Evolutionary conservation across 2,797 vertebrate species (phyloP), one percentile per base, ranked within the genome.

Genomic region (Squalus acanthias): DNA sequence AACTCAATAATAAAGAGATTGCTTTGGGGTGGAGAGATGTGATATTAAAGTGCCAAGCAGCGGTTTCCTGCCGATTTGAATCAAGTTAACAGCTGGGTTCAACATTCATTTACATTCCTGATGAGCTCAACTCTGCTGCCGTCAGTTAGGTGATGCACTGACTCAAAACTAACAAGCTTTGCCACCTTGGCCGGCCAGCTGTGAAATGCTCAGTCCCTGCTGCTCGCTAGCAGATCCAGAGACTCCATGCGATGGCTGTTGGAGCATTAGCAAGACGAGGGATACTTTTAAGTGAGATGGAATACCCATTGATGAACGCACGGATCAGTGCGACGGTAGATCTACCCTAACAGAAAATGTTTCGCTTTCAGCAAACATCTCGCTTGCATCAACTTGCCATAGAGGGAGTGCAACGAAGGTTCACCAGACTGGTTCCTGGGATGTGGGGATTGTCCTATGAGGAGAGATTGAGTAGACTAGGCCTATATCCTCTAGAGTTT

Each of bases 81-180:
- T 92, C 57, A n/a, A 60, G 13, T 91, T 91, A 63, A n/a, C 88
- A 91, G 88, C 88, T 92, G 29, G 60, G 57, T 92, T 63, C 57
- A 91, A 29, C 33, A 63, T 91, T 63, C 57, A 91, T 29, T 60
- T 91, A 91, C 88, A 3, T 13, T 63, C 3, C 4, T 63, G 88
- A 63, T 33, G 29, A 63, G 53, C 33, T 33, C 15, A 53, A 91
- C 24, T 10, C 79, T 60, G 57, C 57, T 60, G 10, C 72, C n/a
- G 88, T 60, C 53, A 33, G 88, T 33, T 33, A 26, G 12, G 24
- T 63, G 88, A 91, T 33, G 13, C 26, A 29, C 0, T 57, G 53
- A 63, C 13, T 29, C 82, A 50, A 57, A 91, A 57, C 88, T 3
- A 20, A 91, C 88, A 17, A 33, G 24, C 26, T 85, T 2, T 17